These are phyloP conservation scores for Pluvialis apricaria DNA, from an alignment of 2,113 vertebrate genomes.

Conservation along the genomic window DNA sequence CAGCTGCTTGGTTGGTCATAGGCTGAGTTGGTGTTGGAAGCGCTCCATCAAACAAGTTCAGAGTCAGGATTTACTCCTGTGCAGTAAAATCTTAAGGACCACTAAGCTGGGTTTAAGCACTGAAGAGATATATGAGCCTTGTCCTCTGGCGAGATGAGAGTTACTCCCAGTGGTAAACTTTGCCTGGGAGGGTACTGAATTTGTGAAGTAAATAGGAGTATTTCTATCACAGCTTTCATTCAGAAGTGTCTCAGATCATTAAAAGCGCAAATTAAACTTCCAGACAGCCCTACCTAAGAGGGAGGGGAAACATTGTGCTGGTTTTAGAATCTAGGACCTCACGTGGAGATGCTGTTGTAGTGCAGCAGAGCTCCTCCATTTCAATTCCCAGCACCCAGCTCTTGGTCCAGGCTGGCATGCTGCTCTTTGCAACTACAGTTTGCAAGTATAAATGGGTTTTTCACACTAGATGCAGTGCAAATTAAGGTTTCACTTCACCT, in stretches of 20 bases:
- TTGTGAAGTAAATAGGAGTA: neutral
- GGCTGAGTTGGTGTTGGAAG: neutral
- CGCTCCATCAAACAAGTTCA: neutral
- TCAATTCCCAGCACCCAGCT: neutral
- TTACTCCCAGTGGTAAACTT: neutral
- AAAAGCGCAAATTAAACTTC: neutral
- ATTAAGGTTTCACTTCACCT: neutral
- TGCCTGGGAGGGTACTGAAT: neutral
- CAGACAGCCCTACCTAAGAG: neutral
- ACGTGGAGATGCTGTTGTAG: neutral
- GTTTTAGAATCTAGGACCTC: neutral
- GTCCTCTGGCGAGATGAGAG: neutral
- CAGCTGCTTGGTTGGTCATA: fast-evolving
- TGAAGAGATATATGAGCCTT: neutral
- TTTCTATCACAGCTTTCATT: neutral
- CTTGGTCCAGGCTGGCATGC: neutral
- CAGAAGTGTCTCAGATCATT: neutral
- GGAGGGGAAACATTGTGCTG: neutral
- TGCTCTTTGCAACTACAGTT: neutral
- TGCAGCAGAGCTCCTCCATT: neutral
- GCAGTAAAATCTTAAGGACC: neutral
- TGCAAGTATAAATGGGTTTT: neutral
- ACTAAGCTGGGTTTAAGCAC: neutral
- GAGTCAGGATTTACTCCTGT: neutral
- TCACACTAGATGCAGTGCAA: fast-evolving